Evolutionary conservation across 2,888 invertebrate genomes (phyloP), one percentile per base, ranked within the genome.

Genomic region (Eustalomyia histrio): DNA sequence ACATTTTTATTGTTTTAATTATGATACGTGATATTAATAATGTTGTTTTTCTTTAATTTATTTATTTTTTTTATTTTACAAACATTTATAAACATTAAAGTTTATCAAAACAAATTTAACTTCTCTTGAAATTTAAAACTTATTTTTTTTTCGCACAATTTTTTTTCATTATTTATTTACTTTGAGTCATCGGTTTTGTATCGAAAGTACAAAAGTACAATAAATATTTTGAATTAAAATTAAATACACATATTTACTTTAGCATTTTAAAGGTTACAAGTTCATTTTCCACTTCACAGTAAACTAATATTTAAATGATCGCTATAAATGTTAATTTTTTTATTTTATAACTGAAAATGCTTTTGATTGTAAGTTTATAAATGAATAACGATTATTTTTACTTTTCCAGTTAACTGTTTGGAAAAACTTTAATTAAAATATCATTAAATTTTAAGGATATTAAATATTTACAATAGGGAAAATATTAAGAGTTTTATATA

Each of bases 241-340:
- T 10, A 35, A 35, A 35, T 10, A 35, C 8, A 35, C 5, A 2
- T 24, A 24, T 39, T 10, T 10, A 14, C 14, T 12, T 39, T 39
- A 39, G 14, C 39, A 39, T 39, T 39, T 39, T 68, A 47, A 68
- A 50, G 50, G 35, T 18, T 60, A 29, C 24, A 63, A 17, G 10
- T 55, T 63, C n/a, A 61, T 33, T 61, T 72, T 29, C 47, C 39
- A 39, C 39, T 12, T 12, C 9, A 39, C 39, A 39, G 1, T 39
- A 29, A 29, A 14, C n/a, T 29, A 57, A 29, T n/a, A 14, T 39
- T 60, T 12, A 10, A 47, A 52, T 16, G 43, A 57, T 21, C 39
- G 14, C 14, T 39, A 3, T 12, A 39, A 39, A 39, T 39, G 12
- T 12, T 39, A 10, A 12, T 35, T 35, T 35, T 35, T 35, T 35